Evolutionary conservation across 2,113 vertebrate species (phyloP), one percentile per base, ranked within the genome.

Genomic region (Hassar affinis): DNA sequence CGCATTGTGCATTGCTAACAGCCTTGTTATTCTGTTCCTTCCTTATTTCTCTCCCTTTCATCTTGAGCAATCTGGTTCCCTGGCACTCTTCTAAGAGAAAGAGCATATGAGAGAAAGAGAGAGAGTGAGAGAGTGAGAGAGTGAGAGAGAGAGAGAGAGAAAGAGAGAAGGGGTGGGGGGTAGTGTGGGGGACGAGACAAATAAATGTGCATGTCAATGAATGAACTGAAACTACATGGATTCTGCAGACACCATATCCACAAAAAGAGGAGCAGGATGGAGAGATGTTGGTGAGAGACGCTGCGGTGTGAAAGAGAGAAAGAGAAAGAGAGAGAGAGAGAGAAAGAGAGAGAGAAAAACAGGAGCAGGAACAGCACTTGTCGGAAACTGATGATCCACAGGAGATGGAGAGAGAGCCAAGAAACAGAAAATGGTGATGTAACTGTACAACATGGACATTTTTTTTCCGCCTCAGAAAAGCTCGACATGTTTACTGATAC

Each of bases 11-110:
- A 89, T 91, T 90, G 89, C 91, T 91, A 90, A 91, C 89, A 75
- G 78, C 88, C 84, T 49, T 82, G 85, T 83, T 85, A 81, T 89
- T 88, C 87, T 25, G 27, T 18, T 5, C 5, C 0, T 62, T 49
- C 33, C 52, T 79, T 6, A 6, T 42, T 88, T 56, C n/a, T 74
- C 69, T 72, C 69, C 82, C 86, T 87, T 90, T 92, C 93, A 92
- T 93, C 89, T 92, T 90, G 77, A 80, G 87, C 91, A 92, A 92
- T 92, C 91, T 91, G 91, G 85, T 92, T 84, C 84, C 75, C 85
- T 91, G 88, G 90, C 88, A 86, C 87, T 91, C 66, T 86, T 85
- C 52, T 49, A n/a, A 35, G 47, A 38, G 79, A 17, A 35, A 66
- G 62, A 66, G 6, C 38, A 9, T 20, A 62, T 20, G 4, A 17